Evolutionary conservation across 2,113 vertebrate species (phyloP).

Genomic region (Ceyx cyanopectus): DNA sequence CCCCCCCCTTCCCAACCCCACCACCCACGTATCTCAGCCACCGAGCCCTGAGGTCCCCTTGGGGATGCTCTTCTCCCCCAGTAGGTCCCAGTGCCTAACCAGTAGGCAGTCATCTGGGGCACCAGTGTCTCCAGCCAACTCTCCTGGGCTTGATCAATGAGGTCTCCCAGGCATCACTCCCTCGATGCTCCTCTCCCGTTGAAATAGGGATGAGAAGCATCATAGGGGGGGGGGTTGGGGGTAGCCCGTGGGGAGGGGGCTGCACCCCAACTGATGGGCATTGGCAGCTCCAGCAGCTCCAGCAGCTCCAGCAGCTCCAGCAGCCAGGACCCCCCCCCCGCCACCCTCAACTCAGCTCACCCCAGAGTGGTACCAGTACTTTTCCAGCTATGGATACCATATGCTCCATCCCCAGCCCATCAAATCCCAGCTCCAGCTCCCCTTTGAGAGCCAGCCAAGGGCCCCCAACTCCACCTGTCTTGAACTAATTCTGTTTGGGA

Average conservation of each 20-base stretch:
- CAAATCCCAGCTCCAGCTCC: conserved; percentile 21
- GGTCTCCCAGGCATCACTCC: rapidly evolving
- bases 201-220: not conserved
- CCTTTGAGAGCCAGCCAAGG: conserved; percentile 20
- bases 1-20: too few species aligned
- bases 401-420: not conserved
- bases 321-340: too few species aligned
- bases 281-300: not conserved
- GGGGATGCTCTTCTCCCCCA: not conserved
- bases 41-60: not conserved
- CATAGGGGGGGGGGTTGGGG: too few species aligned
- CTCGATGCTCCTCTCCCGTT: rapidly evolving
- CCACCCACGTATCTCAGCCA: rapidly evolving
- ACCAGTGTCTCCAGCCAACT: rapidly evolving
- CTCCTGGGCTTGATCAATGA: not conserved
- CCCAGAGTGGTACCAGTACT: not conserved
- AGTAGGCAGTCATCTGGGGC: rapidly evolving
- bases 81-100: not conserved
- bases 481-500: conserved; percentile 42
- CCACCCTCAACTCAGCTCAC: not conserved
- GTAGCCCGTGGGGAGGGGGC: not conserved
- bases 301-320: not conserved
- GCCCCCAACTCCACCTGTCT: conserved; percentile 30
- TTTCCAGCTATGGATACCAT: conserved; percentile 55
- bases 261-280: not conserved